A percentile compares a stretch with the other conserved stretches of the same genome.
phyloP scores from a whole-genome alignment of 2,888 invertebrate species.

The Andrena hattorfiana region DNA sequence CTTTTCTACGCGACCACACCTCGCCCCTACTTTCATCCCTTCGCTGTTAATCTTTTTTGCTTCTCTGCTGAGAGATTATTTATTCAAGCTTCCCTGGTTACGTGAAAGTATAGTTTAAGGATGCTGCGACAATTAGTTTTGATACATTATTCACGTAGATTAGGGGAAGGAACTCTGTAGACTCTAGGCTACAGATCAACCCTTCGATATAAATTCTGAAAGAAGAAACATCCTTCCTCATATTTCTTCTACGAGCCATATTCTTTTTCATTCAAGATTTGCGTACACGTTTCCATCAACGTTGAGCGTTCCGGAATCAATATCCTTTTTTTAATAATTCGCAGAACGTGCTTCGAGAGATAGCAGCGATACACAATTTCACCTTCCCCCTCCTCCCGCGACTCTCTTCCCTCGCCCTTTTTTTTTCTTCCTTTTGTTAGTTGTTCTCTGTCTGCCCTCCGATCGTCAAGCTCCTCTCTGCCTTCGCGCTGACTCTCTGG shows the following conservation, averaged over 20 bases:
- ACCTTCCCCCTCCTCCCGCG: not conserved
- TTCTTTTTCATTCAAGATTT: not conserved
- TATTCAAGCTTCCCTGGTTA: too few species aligned
- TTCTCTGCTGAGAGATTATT: too few species aligned
- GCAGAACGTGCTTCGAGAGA: not conserved
- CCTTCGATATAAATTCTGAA: too few species aligned
- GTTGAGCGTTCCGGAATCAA: not conserved
- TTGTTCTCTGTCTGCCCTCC: conserved; percentile 23
- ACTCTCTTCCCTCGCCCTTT: not conserved
- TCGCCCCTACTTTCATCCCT: not conserved
- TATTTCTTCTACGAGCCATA: not conserved
- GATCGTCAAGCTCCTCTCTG: conserved; percentile 20
- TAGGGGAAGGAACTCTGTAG: too few species aligned
- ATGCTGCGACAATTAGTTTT: too few species aligned
- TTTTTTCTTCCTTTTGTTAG: conserved; percentile 16
- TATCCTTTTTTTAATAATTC: conserved; percentile 10
- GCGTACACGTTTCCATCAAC: not conserved
- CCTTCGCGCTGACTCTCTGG: conserved; percentile 21
- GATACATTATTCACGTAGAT: too few species aligned
- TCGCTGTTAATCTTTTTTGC: not conserved
- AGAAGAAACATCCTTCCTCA: not conserved
- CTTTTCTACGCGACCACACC: conserved; percentile 3
- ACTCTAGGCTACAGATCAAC: too few species aligned
- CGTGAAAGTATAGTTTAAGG: too few species aligned
- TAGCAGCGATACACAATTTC: conserved; percentile 28